Evolutionary conservation across 2,888 invertebrate genomes (phyloP), one percentile per base, ranked within the genome.

Genomic region (Argynnis bischoffii): DNA sequence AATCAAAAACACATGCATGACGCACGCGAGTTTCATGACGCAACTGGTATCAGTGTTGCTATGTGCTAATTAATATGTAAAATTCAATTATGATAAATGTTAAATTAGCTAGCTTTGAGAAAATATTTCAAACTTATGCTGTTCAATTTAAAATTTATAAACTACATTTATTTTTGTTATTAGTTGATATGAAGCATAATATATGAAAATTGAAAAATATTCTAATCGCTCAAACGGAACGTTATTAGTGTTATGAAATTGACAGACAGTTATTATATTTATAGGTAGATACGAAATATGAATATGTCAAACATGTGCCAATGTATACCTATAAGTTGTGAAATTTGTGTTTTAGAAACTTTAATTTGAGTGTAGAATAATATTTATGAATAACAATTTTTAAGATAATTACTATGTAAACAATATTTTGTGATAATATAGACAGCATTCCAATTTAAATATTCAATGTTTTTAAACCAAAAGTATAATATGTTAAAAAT

Each of bases 241-340:
- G 21, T 60, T 55, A 63, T 35, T 35, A 26, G 15, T 47, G 21
- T 46, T 50, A 47, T 61, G 6, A 57, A 57, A 51, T 65, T 65
- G 64, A 57, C 64, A 65, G 8, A 8, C 8, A 65, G 8, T 1
- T 8, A 35, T 18, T 18, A 18, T 18, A 18, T 18, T 18, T 18
- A 6, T 6, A 6, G 35, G 11, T 41, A 41, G 11, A 8, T 11
- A 41, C 8, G 35, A 41, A 57, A 18, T 18, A 57, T 46, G 66
- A 18, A 56, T 41, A 57, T 46, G 66, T 66, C 66, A 66, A 66
- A 61, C 66, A 66, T 66, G 66, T 66, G 66, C 61, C 53, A 50
- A 26, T 55, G 60, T 55, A 41, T 61, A 26, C 26, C 26, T 26
- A 54, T 50, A 46, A 55, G 54, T 60, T 60, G 48, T 53, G 16